A percentile compares a stretch with the other conserved stretches of the same genome.
Conservation (phyloP, 1,140 invertebrate genomes). For the Neuroterus valhalla region DNA sequence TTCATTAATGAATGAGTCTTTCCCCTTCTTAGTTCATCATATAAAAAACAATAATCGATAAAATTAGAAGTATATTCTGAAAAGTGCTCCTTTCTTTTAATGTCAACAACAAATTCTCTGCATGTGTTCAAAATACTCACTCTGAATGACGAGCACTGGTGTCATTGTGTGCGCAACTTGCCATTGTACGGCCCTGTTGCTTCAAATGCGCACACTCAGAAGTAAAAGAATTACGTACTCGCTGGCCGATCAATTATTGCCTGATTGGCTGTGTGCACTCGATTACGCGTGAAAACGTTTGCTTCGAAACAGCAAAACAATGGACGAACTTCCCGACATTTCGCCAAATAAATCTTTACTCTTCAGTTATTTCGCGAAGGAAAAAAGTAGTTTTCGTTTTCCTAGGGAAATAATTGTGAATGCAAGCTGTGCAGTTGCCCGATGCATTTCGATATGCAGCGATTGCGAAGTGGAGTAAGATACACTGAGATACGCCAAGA, state of each 20-base stretch:
- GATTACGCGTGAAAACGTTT: constrained; percentile 42
- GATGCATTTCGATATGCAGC: constrained; percentile 41
- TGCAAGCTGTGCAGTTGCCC: too few species aligned
- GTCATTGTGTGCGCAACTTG: constrained; percentile 65
- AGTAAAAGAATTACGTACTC: constrained; percentile 44
- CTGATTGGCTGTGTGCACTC: constrained; percentile 43
- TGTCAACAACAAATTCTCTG: too few species aligned
- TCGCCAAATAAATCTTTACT: neutral
- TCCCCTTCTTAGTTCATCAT: too few species aligned
- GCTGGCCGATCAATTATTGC: constrained; percentile 47
- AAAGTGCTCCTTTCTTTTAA: neutral
- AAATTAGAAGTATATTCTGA: neutral
- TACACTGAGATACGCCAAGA: constrained; percentile 33
- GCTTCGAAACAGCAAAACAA: constrained; percentile 23
- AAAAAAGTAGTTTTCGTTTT: neutral
- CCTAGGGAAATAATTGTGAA: too few species aligned
- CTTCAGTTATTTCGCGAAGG: neutral
- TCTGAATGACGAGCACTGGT: constrained; percentile 68
- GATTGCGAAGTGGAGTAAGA: constrained; percentile 36
- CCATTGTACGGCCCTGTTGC: constrained; percentile 62
- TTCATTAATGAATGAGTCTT: too few species aligned
- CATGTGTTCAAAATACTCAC: constrained; percentile 63
- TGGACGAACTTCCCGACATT: constrained; percentile 16
- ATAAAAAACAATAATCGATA: neutral
- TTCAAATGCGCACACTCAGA: constrained; percentile 50